Evolutionary conservation across 2,888 invertebrate genomes (phyloP), one percentile per base, ranked within the genome.

Genomic region (Tyria jacobaeae): DNA sequence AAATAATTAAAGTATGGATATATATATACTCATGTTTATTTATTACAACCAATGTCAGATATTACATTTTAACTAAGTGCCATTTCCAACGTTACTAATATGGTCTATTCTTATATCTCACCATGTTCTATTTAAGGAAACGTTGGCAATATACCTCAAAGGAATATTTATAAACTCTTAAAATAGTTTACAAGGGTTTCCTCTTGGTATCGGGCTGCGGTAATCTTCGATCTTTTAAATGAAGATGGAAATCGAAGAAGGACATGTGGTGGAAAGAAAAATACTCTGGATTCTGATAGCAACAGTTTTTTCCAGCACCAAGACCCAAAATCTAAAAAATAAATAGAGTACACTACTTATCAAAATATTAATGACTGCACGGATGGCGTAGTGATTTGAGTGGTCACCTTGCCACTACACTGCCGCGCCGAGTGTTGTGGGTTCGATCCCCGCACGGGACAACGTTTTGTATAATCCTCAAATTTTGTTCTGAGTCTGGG

Each of bases 261-360:
- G 82, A 75, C 90, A 90, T 92, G 64, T 92, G 84, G 39, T 93
- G 92, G 58, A 58, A 92, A 0, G 89, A 82, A 62, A 89, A 92
- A 69, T 91, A 93, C 68, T 92, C 92, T 0, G 91, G 89, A 53
- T 88, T 88, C 72, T 81, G 73, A 70, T 93, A 93, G 31, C 14
- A 66, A 1, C 69, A 64, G 48, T 66, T 56, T 65, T 89, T 89
- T 25, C 70, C 71, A 5, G 90, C 90, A 2, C 85, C 81, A 3
- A 75, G 81, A 10, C 92, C 92, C 6, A 92, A 57, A 10, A 57
- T 15, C 62, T 62, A 14, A 6, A 56, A 61, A 35, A 41, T 47
- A 1, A n/a, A n/a, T n/a, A n/a, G n/a, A n/a, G n/a, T n/a, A n/a
- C n/a, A n/a, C n/a, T n/a, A n/a, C n/a, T n/a, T n/a, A n/a, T n/a